Percentiles rank a stretch among this genome's conserved stretches.
Conservation (phyloP, 2,113 vertebrate genomes). For the Ifrita kowaldi region DNA sequence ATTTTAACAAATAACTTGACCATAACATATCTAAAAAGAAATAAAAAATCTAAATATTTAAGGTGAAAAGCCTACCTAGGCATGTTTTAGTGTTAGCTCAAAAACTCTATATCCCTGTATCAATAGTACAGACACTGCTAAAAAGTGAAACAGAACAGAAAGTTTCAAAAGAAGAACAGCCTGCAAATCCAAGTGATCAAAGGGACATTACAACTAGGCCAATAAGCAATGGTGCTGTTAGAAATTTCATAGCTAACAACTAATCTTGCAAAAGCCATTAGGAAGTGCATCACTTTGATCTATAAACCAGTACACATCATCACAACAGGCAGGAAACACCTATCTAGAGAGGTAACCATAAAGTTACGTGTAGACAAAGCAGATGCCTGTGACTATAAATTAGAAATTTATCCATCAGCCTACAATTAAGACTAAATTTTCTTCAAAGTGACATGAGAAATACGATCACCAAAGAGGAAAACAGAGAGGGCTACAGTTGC, state of each 20-base stretch:
- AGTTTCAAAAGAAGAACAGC: neutral
- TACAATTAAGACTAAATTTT: neutral
- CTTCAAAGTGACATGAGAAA: neutral
- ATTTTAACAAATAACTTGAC: neutral
- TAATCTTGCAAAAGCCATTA: neutral
- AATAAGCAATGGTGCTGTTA: neutral
- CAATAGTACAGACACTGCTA: neutral
- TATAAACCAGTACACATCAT: neutral
- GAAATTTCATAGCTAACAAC: conserved; percentile 16
- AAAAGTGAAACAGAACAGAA: neutral
- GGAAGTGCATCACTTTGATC: conserved; percentile 10
- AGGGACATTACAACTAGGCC: conserved; percentile 5
- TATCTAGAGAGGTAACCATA: neutral
- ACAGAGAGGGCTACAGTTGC: neutral
- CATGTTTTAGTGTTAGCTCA: neutral
- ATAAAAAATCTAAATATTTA: neutral
- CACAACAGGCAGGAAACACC: neutral
- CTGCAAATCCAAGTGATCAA: conserved; percentile 34
- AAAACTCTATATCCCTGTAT: neutral
- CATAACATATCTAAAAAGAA: neutral
- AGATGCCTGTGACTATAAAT: neutral
- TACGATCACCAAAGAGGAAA: neutral
- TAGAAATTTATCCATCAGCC: neutral
- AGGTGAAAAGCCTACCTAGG: neutral
- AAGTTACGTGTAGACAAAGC: neutral